Evolutionary conservation across 2,113 vertebrate species (phyloP).

Genomic region (Pteropus alecto): DNA sequence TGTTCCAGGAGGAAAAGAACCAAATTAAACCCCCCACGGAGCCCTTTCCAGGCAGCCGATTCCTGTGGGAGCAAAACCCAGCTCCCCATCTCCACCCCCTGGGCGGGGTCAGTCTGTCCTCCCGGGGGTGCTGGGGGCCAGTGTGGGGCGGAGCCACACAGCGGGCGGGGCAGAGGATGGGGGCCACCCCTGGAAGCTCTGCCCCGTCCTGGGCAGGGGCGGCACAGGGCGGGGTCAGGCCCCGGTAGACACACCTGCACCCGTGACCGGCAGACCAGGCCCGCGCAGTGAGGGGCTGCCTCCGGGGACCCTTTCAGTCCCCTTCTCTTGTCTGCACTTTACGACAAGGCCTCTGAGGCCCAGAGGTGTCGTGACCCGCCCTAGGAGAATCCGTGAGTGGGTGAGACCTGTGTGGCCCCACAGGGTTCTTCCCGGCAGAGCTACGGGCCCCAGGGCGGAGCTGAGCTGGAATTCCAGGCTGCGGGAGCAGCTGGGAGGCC

Average conservation of each 20-base stretch:
- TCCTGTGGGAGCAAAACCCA: not conserved
- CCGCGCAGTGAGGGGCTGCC: accelerated
- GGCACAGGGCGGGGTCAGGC: not conserved
- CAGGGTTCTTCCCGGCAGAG: accelerated
- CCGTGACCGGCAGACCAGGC: not conserved
- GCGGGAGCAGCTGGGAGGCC: not conserved
- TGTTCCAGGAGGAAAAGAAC: not conserved
- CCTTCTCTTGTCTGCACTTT: not conserved
- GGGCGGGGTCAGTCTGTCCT: no score
- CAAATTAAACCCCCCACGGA: not conserved
- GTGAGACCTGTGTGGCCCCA: not conserved
- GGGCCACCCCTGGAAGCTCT: not conserved
- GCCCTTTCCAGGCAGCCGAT: not conserved
- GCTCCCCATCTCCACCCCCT: accelerated
- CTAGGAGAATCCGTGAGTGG: accelerated
- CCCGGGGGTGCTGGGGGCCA: no score
- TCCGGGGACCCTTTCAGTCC: no score
- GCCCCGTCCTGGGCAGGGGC: not conserved
- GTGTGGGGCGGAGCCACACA: no score
- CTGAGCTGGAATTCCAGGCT: not conserved
- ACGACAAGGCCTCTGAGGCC: not conserved
- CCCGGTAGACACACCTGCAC: not conserved
- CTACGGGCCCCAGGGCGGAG: not conserved
- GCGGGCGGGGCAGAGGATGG: accelerated
- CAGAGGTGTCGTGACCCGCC: not conserved